phyloP scores from a whole-genome alignment of 2,113 vertebrate species.

The Mormyrus lacerda region DNA sequence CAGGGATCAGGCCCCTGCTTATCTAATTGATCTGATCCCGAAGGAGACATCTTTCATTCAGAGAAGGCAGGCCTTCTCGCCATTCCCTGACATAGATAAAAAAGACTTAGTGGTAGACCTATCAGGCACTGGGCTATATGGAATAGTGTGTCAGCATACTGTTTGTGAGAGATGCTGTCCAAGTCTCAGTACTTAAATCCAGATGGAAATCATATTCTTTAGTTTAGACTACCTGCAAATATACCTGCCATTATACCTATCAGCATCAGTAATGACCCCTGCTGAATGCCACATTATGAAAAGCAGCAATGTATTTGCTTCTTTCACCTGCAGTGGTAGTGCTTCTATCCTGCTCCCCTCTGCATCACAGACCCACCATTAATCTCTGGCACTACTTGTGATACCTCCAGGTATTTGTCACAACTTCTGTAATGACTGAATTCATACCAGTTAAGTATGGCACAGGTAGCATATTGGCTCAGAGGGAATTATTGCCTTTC shows the following conservation, averaged over 20 bases:
- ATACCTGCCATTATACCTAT: not conserved
- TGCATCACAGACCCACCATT: not conserved
- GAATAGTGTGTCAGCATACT: not conserved
- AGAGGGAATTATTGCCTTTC: not conserved
- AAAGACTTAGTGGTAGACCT: not conserved
- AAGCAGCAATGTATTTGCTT: not conserved
- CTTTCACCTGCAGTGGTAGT: not conserved
- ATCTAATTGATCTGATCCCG: not conserved
- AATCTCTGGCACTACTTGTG: not conserved
- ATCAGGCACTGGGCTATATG: not conserved
- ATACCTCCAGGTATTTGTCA: not conserved
- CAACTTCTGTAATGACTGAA: not conserved
- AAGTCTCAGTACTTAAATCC: not conserved
- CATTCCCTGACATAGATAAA: not conserved
- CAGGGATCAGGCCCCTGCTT: not conserved
- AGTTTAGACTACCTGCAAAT: not conserved
- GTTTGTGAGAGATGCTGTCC: not conserved
- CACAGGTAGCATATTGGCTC: not conserved
- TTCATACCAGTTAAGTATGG: not conserved
- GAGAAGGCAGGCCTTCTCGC: not conserved
- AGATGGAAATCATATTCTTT: not conserved
- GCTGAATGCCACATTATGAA: not conserved
- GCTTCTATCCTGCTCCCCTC: not conserved
- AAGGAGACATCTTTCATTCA: not conserved
- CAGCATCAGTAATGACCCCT: not conserved